Evolutionary conservation across 1,140 invertebrate genomes (phyloP), one percentile per base, ranked within the genome.

Genomic region (Bombus fervidus): DNA sequence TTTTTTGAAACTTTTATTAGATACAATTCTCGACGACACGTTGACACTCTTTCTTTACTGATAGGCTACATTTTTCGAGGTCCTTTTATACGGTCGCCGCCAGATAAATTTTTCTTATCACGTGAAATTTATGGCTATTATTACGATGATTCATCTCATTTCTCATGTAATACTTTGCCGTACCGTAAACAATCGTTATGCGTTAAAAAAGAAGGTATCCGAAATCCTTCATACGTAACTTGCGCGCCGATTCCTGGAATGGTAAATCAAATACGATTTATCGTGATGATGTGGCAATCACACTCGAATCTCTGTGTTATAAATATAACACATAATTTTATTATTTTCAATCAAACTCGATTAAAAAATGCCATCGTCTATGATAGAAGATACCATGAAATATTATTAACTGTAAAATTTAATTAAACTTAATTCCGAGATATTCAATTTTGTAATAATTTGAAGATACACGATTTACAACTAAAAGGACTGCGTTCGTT

Each of bases 51-150:
- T 6, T 41, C 28, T 31, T n/a, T 9, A 68, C 59, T 74, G 53
- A 6, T 22, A 9, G 25, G 6, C 22, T 28, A 8, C 12, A 47
- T 66, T 73, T 22, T 66, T 22, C 34, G 3, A 9, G 53, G 39
- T 74, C 22, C 31, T 73, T 85, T 87, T 90, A 90, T 90, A 89
- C 31, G 18, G 8, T 76, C 22, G 4, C 13, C 43, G 22, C 6
- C 76, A 28, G 81, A 72, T 66, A 82, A 84, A 41, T 81, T 18
- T 43, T 53, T 28, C 34, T 69, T 87, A 87, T 82, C 86, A 8
- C 18, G 39, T 47, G 18, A 79, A 87, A 89, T 90, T 90, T 90
- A 90, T 37, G 71, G 47, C 80, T 89, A 69, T 89, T 89, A 47
- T 89, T 68, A 47, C 47, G 83, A 66, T 89, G 89, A 89, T 79